These are phyloP conservation scores for Zingel zingel DNA, from an alignment of 2,113 vertebrate genomes.

Conservation along the genomic window DNA sequence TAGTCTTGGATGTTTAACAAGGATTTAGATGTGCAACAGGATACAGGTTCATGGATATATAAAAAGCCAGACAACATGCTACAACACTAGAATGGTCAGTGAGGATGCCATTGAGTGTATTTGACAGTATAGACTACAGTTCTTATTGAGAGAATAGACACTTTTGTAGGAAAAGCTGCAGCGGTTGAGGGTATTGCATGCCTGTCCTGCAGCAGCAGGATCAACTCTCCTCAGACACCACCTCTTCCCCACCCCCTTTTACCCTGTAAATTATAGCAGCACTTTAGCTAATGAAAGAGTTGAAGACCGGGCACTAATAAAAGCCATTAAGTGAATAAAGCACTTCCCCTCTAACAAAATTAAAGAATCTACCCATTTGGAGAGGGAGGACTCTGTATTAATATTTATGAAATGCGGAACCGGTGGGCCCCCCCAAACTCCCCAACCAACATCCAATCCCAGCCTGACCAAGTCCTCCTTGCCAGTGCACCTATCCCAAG, in stretches of 20 bases:
- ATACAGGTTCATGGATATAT: neutral
- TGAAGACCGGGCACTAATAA: slow-evolving; percentile 89
- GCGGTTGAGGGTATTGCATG: slow-evolving; percentile 53
- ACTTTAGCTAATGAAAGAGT: slow-evolving; percentile 92
- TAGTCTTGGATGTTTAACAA: neutral
- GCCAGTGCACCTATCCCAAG: slow-evolving; percentile 84
- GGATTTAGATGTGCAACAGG: neutral
- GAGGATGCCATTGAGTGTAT: neutral
- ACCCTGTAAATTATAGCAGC: slow-evolving; percentile 90
- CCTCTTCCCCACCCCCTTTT: slow-evolving; percentile 66
- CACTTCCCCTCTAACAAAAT: slow-evolving; percentile 90
- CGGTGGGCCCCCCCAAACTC: slow-evolving; percentile 68
- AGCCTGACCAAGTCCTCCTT: slow-evolving; percentile 78
- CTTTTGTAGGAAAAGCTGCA: slow-evolving; percentile 65
- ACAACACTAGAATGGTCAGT: neutral
- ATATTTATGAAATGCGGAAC: slow-evolving; percentile 90
- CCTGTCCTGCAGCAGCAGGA: slow-evolving; percentile 67
- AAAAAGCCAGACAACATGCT: slow-evolving; percentile 10
- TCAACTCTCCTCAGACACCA: slow-evolving; percentile 69
- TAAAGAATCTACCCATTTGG: slow-evolving; percentile 87
- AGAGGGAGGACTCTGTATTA: slow-evolving; percentile 86
- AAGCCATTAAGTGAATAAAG: slow-evolving; percentile 91
- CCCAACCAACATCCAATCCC: slow-evolving; percentile 78
- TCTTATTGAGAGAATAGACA: slow-evolving; percentile 18
- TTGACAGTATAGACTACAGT: slow-evolving; percentile 18